phyloP scores from a whole-genome alignment of 2,888 invertebrate genomes.

The Drosophila emarginata region DNA sequence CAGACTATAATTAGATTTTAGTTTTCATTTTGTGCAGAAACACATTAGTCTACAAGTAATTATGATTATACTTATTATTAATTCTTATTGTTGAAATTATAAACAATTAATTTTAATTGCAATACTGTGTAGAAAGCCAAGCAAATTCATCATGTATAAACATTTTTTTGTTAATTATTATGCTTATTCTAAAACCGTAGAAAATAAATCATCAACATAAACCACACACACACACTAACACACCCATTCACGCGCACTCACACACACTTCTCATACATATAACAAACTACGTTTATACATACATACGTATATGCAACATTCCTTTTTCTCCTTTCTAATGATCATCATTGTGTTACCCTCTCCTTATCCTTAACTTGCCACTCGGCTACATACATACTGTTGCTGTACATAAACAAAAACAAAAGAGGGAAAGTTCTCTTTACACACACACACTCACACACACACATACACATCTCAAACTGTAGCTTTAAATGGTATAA shows the following conservation, averaged over 20 bases:
- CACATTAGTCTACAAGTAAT: conserved; percentile 51
- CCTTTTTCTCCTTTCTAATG: conserved; percentile 42
- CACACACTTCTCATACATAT: conserved; percentile 32
- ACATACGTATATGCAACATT: conserved; percentile 63
- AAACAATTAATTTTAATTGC: conserved; percentile 3
- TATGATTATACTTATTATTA: conserved; percentile 44
- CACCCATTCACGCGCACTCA: conserved; percentile 10
- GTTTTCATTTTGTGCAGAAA: conserved; percentile 48
- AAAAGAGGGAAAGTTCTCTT: conserved; percentile 42
- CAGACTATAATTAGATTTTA: conserved; percentile 56
- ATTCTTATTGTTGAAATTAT: conserved; percentile 51
- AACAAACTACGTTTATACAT: background rate
- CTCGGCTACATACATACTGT: background rate
- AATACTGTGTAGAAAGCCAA: conserved; percentile 63
- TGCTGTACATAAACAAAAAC: conserved; percentile 64
- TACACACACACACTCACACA: background rate
- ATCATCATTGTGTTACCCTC: background rate
- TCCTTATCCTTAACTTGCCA: background rate
- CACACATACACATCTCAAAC: conserved; percentile 58
- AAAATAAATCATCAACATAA: conserved; percentile 37
- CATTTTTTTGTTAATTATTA: conserved; percentile 69
- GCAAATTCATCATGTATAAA: conserved; percentile 56
- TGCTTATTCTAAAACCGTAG: conserved; percentile 53
- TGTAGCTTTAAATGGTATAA: conserved; percentile 75
- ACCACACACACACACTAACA: conserved; percentile 30